These are phyloP conservation scores for Vulpes lagopus DNA, from an alignment of 2,113 vertebrate genomes.

Conservation along the genomic window DNA sequence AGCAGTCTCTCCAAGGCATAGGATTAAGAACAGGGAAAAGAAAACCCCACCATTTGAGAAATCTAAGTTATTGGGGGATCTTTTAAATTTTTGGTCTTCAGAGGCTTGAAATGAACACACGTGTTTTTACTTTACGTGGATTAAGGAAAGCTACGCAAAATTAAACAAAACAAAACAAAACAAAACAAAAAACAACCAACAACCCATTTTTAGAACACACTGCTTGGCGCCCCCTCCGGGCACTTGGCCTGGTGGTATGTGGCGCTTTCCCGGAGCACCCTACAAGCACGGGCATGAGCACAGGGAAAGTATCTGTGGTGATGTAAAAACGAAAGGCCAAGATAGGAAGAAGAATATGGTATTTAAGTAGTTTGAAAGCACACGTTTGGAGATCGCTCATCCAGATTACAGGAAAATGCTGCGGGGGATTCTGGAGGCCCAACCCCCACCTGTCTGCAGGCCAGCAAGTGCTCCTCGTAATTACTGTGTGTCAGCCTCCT, in stretches of 20 bases:
- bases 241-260: neutral
- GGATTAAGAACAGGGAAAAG: neutral
- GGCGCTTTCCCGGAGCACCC: neutral
- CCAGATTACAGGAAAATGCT: slow-evolving; percentile 81
- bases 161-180: neutral
- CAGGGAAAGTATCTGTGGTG: slow-evolving; percentile 69
- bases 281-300: slow-evolving; percentile 51
- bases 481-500: slow-evolving; percentile 85
- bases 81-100: neutral
- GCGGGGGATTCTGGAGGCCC: slow-evolving; percentile 80
- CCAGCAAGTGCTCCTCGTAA: slow-evolving; percentile 80
- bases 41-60: neutral
- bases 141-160: neutral
- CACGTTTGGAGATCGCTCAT: slow-evolving; percentile 57
- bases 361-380: slow-evolving; percentile 74
- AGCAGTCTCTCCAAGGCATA: neutral
- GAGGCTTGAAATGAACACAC: neutral
- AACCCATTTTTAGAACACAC: neutral
- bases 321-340: slow-evolving; percentile 66
- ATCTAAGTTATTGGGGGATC: neutral
- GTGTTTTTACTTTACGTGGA: neutral
- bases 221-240: neutral
- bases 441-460: slow-evolving; percentile 84
- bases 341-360: slow-evolving; percentile 66
- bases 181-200: neutral